Conservation (phyloP, 1,140 invertebrate species). For the Hyposmocoma kahamanoa region DNA sequence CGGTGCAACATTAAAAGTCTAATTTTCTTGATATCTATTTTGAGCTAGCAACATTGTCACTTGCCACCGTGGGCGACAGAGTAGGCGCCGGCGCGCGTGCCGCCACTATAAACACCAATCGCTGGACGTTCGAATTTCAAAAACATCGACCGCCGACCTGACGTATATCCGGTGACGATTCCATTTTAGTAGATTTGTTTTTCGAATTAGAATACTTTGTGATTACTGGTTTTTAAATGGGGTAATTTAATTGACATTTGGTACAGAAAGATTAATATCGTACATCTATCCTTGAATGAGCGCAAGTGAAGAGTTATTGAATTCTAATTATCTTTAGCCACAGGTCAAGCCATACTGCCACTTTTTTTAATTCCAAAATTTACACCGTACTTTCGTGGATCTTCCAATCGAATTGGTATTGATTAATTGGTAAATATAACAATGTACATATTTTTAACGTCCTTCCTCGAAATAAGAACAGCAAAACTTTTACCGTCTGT, state of each 20-base stretch:
- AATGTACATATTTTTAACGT: no score
- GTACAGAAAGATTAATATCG: constrained; percentile 19
- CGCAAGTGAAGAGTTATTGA: no score
- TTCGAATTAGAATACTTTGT: neutral
- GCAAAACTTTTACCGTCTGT: no score
- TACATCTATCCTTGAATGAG: no score
- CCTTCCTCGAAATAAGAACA: no score
- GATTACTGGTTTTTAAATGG: neutral
- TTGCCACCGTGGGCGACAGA: constrained; percentile 34
- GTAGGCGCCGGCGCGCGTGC: constrained; percentile 59
- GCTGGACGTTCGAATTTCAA: constrained; percentile 59
- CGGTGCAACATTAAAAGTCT: no score
- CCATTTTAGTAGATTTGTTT: constrained; percentile 22
- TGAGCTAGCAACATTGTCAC: constrained; percentile 57
- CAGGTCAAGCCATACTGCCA: no score
- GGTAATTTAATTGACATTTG: neutral
- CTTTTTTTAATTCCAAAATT: no score
- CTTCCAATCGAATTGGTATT: no score
- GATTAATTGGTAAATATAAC: no score
- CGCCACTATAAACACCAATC: constrained; percentile 49
- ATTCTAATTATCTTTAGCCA: no score
- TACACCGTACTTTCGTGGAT: no score
- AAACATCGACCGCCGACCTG: constrained; percentile 52
- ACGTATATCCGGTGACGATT: constrained; percentile 56
- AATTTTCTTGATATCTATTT: constrained; percentile 52